Evolutionary conservation across 2,888 invertebrate species (phyloP), one percentile per base, ranked within the genome.

Genomic region (Brachyptera putata): DNA sequence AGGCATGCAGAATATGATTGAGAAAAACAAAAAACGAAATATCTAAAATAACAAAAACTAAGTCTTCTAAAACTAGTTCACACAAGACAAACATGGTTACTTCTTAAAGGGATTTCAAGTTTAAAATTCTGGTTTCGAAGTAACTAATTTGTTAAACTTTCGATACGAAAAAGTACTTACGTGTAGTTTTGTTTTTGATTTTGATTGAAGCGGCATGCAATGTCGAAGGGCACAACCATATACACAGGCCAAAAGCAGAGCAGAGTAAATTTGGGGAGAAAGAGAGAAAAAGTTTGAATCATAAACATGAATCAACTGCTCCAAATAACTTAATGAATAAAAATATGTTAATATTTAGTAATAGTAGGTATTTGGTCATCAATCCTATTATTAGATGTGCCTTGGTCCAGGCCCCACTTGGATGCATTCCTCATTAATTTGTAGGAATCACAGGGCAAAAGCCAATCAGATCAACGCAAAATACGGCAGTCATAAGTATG

Each of bases 161-260:
- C 60, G 64, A 66, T 66, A 64, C 67, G 64, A 67, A 67, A 66
- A 77, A 79, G 84, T 85, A 86, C 85, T 86, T 85, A 85, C 85
- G 85, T 85, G 84, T 83, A 83, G 79, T 79, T 80, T 79, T 77
- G 77, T 79, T 81, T 62, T 83, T 80, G 73, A 73, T 76, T 76
- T 81, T 79, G 79, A 81, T 84, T 82, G 84, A 84, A 84, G 85
- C 85, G 80, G 84, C 85, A 85, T 85, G 84, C 84, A 80, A 66
- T 84, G 84, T 84, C 83, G 82, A 82, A n/a, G 84, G 64, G 84
- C 83, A 84, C 85, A 85, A 85, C 85, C 85, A 86, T 84, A 84
- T 85, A 85, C 85, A 71, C 78, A 79, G 77, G 78, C 77, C 78
- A 80, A 78, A 87, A 87, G 86, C 86, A 86, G 86, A 86, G 86